Base-by-base conservation (phyloP, 2,888 invertebrate species). In the Tridacna gigas region DNA sequence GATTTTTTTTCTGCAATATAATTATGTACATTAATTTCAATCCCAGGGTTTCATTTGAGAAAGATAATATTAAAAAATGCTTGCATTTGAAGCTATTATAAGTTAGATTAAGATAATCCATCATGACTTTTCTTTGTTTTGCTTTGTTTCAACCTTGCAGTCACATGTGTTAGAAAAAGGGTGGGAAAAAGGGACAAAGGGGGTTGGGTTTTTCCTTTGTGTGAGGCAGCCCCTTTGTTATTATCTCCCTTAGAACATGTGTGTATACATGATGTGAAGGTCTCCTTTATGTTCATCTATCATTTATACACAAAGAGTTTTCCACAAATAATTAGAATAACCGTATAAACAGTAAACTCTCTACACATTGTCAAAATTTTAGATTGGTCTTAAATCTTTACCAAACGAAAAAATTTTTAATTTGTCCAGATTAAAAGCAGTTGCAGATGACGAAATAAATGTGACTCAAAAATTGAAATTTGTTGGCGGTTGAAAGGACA, bases 131-230 rank as follows among this genome's bases (percentile, higher is more conserved):
- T 25, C 71, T 71, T 71, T 71, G 71, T 71, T 71, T 25, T 5
- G 51, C 48, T 71, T 51, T 67, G 67, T 67, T 67, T 67, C 37
- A 37, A 65, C 26, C 7, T 45, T 45, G 20, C 37, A 18, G 2
- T n/a, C 48, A 71, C 71, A 51, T 71, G 48, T 13, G 45, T 26
- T 18, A 45, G 18, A 63, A 71, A 71, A 51, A 25, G 48, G 51
- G 71, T 71, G 71, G 71, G 71, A 71, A 71, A 71, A 25, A 51
- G 71, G 71, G 71, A 71, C 71, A 71, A 71, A 71, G 71, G 71
- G n/a, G 71, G 47, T 25, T n/a, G 13, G n/a, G 48, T 22, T 22
- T 69, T 51, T 71, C 71, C 71, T 71, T 71, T 71, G 71, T 71
- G 48, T 22, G 13, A 69, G 45, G 51, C 47, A 47, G 26, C 71